A percentile compares a stretch with the other conserved stretches of the same genome.
phyloP scores from a whole-genome alignment of 2,797 vertebrate species.

The Rhabdomys pumilio region DNA sequence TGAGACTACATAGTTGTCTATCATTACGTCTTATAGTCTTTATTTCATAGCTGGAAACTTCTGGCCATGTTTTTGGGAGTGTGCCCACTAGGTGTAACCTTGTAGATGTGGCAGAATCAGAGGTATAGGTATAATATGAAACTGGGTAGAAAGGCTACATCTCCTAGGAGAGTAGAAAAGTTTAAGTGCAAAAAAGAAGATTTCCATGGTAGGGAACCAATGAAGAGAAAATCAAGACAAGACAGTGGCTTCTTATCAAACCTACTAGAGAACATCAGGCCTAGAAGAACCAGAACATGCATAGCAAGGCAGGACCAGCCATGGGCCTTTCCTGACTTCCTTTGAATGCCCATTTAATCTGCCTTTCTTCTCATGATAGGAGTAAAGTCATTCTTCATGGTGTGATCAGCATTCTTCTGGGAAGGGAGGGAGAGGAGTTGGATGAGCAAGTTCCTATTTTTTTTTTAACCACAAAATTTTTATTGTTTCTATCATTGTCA shows the following conservation, averaged over 20 bases:
- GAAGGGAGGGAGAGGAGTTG: not conserved
- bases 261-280: not conserved
- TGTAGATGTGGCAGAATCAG: not conserved
- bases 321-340: not conserved
- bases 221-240: not conserved
- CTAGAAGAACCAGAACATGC: not conserved
- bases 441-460: not conserved
- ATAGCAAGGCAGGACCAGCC: not conserved
- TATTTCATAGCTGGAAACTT: not conserved
- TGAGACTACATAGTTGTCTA: slow-evolving; percentile 21
- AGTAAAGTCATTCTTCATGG: not conserved
- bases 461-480: not conserved
- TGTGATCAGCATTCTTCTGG: not conserved
- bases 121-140: slow-evolving; percentile 10
- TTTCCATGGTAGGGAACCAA: not conserved
- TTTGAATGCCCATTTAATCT: not conserved
- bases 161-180: not conserved
- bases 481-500: too few relatives aligned
- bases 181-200: not conserved
- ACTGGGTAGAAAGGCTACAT: not conserved
- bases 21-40: not conserved
- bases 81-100: not conserved
- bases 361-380: not conserved
- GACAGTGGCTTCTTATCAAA: not conserved
- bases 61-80: not conserved